These are phyloP conservation scores for Ageneiosus marmoratus DNA, from an alignment of 2,113 vertebrate species.

Conservation along the genomic window DNA sequence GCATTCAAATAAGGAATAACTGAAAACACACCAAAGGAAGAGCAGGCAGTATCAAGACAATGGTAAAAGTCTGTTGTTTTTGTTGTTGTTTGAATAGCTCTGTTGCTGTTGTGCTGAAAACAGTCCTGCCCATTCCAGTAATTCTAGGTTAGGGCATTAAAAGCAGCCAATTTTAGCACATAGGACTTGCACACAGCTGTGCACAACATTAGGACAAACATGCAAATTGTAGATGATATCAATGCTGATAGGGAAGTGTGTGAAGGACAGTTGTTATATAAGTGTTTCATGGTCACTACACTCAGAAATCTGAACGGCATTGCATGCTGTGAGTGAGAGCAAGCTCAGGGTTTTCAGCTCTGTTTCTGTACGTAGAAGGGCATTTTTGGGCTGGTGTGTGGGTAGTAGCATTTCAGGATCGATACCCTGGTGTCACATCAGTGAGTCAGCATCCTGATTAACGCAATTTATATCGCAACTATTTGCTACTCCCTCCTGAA, in stretches of 20 bases:
- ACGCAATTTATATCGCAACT: slow-evolving; percentile 45
- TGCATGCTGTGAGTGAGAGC: slow-evolving; percentile 1
- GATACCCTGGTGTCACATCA: slow-evolving; percentile 61
- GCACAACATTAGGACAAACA: slow-evolving; percentile 18
- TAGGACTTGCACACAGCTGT: neutral
- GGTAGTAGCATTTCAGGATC: slow-evolving; percentile 47
- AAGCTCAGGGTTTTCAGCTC: slow-evolving; percentile 25
- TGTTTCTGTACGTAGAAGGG: slow-evolving; percentile 23
- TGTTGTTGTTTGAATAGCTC: slow-evolving; percentile 19
- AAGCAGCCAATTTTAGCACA: slow-evolving; percentile 13
- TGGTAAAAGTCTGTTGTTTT: slow-evolving; percentile 18
- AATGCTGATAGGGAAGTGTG: neutral
- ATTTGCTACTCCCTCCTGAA: slow-evolving; percentile 51
- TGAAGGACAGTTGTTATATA: neutral
- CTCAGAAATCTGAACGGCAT: slow-evolving; percentile 1
- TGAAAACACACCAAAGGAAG: neutral
- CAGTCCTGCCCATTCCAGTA: slow-evolving; percentile 24
- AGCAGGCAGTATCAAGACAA: neutral
- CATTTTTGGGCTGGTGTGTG: slow-evolving; percentile 38
- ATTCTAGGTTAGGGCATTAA: slow-evolving; percentile 24
- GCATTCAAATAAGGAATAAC: neutral
- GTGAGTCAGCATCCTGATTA: slow-evolving; percentile 70
- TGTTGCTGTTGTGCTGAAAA: slow-evolving; percentile 17
- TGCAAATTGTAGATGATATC: neutral
- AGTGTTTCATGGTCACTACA: neutral